These are phyloP conservation scores for Ascaphus truei DNA, from an alignment of 2,113 vertebrate genomes.

Conservation along the genomic window DNA sequence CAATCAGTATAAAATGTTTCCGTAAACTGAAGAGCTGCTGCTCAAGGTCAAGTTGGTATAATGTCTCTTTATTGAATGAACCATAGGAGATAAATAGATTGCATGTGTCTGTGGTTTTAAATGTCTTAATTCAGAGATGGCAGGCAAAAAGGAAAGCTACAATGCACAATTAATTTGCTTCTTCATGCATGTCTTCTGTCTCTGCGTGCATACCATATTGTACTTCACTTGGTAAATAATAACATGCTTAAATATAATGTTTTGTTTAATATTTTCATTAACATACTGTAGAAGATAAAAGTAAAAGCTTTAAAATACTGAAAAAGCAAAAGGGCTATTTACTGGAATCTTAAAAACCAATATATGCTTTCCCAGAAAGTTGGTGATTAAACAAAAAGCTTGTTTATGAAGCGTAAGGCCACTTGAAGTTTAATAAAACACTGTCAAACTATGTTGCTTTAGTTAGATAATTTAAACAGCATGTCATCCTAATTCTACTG, in stretches of 20 bases:
- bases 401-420: conserved; percentile 10
- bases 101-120: conserved; percentile 17
- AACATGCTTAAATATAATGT: neutral
- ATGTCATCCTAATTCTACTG: neutral
- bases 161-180: conserved; percentile 5
- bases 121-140: conserved; percentile 1
- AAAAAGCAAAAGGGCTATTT: conserved; percentile 20
- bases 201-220: neutral
- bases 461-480: neutral
- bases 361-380: conserved; percentile 28
- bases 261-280: conserved; percentile 3
- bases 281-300: neutral
- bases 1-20: conserved; percentile 25
- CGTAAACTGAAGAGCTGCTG: conserved; percentile 9
- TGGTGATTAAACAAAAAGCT: conserved; percentile 25
- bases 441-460: neutral
- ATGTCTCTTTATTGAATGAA: conserved; percentile 28
- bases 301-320: neutral
- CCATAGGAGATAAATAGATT: conserved; percentile 34
- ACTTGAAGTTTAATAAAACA: neutral
- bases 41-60: conserved; percentile 35
- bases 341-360: conserved; percentile 24
- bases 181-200: neutral
- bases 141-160: neutral
- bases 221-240: neutral